phyloP scores from a whole-genome alignment of 2,797 vertebrate species.

The Sebastes taczanowskii region DNA sequence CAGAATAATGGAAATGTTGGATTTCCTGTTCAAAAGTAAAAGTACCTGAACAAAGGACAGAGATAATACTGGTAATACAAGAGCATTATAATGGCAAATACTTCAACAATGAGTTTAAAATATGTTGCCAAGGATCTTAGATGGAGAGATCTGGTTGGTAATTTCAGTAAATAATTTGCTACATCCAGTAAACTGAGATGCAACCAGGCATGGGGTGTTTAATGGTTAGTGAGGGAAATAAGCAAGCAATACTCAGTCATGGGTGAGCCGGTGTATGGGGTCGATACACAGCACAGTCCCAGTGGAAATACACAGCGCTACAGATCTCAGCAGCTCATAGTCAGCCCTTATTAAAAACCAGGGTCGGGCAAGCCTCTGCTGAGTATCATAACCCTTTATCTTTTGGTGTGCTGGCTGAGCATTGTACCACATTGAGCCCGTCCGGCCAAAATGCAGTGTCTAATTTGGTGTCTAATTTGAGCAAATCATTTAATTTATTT shows the following conservation, averaged over 20 bases:
- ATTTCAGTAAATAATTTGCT: slow-evolving; percentile 31
- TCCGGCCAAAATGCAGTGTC: slow-evolving; percentile 43
- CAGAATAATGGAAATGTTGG: slow-evolving; percentile 2
- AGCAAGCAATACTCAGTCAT: slow-evolving; percentile 28
- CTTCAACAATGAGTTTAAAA: background rate
- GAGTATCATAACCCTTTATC: slow-evolving; percentile 66
- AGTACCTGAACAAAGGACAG: background rate
- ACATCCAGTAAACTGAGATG: slow-evolving; percentile 25
- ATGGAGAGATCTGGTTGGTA: slow-evolving; percentile 16
- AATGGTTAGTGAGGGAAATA: slow-evolving; percentile 42
- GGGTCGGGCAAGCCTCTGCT: slow-evolving; percentile 47
- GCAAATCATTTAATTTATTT: slow-evolving; percentile 50
- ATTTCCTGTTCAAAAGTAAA: background rate
- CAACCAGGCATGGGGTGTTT: slow-evolving; percentile 31
- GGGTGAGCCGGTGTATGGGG: slow-evolving; percentile 40
- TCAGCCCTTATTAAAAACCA: slow-evolving; percentile 71
- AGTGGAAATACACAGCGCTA: slow-evolving; percentile 58
- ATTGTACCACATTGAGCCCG: slow-evolving; percentile 51
- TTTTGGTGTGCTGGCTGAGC: slow-evolving; percentile 54
- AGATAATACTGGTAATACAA: background rate
- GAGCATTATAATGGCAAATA: background rate
- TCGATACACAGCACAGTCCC: slow-evolving; percentile 64
- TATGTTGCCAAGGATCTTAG: background rate
- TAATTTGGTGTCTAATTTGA: slow-evolving; percentile 55
- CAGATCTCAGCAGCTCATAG: slow-evolving; percentile 64